phyloP scores from a whole-genome alignment of 2,113 vertebrate genomes.

The Cyanistes caeruleus region DNA sequence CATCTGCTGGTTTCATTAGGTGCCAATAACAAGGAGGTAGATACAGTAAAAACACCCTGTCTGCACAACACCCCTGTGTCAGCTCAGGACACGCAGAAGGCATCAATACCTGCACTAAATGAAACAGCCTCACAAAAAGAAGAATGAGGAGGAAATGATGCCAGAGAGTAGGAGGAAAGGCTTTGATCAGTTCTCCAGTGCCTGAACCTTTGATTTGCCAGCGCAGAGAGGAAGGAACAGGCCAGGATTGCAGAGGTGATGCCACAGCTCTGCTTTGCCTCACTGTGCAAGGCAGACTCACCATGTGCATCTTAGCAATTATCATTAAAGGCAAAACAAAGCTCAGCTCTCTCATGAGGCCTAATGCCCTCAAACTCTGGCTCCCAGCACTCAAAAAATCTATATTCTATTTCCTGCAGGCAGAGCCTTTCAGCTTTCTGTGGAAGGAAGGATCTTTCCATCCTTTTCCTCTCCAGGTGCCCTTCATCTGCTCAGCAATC shows the following conservation, averaged over 20 bases:
- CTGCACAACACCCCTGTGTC: background rate
- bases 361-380: background rate
- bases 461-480: background rate
- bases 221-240: background rate
- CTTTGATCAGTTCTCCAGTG: background rate
- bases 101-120: background rate
- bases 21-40: background rate
- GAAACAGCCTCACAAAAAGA: background rate
- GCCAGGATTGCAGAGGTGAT: background rate
- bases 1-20: background rate
- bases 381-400: background rate
- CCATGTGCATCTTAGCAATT: background rate
- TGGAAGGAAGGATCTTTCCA: background rate
- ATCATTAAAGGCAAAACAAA: background rate
- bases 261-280: background rate
- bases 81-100: background rate
- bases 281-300: background rate
- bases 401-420: background rate
- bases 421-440: background rate
- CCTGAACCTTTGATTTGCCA: background rate
- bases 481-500: background rate
- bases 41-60: background rate
- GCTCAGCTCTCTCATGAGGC: background rate
- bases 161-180: background rate
- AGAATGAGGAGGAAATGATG: background rate